Evolutionary conservation across 2,797 vertebrate genomes (phyloP).

Genomic region (Sus cebifrons): DNA sequence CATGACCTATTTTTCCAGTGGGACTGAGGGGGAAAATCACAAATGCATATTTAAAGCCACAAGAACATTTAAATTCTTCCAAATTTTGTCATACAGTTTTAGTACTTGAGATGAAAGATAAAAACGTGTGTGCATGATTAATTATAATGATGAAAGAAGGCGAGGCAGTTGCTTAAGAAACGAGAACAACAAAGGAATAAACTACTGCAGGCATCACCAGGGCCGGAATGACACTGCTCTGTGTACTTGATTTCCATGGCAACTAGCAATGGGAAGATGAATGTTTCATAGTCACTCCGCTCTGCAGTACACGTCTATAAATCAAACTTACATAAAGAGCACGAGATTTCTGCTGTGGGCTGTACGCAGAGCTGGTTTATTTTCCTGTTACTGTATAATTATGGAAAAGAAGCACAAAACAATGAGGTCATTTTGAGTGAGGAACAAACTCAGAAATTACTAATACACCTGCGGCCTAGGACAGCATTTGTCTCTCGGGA

Average conservation of each 20-base stretch:
- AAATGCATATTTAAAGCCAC: slow-evolving; percentile 64
- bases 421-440: slow-evolving; percentile 90
- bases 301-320: slow-evolving; percentile 93
- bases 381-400: slow-evolving; percentile 92
- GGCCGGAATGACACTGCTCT: slow-evolving; percentile 93
- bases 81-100: slow-evolving; percentile 62
- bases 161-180: slow-evolving; percentile 93
- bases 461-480: slow-evolving; percentile 82
- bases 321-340: slow-evolving; percentile 94
- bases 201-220: slow-evolving; percentile 92
- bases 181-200: slow-evolving; percentile 92
- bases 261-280: slow-evolving; percentile 93
- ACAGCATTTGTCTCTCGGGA: slow-evolving; percentile 84
- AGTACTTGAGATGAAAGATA: slow-evolving; percentile 72
- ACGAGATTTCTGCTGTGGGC: slow-evolving; percentile 90
- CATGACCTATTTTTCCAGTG: slow-evolving; percentile 83
- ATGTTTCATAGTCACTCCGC: slow-evolving; percentile 92
- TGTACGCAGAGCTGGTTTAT: slow-evolving; percentile 90
- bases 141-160: slow-evolving; percentile 89
- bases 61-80: slow-evolving; percentile 79
- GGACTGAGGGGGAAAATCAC: slow-evolving; percentile 60
- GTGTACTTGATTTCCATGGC: slow-evolving; percentile 94
- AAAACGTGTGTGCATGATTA: slow-evolving; percentile 86
- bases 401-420: slow-evolving; percentile 90
- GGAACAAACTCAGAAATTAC: slow-evolving; percentile 89